A percentile compares a stretch with the other conserved stretches of the same genome.
Evolutionary conservation across 1,140 invertebrate genomes (phyloP).

Genomic region (Samia ricini): DNA sequence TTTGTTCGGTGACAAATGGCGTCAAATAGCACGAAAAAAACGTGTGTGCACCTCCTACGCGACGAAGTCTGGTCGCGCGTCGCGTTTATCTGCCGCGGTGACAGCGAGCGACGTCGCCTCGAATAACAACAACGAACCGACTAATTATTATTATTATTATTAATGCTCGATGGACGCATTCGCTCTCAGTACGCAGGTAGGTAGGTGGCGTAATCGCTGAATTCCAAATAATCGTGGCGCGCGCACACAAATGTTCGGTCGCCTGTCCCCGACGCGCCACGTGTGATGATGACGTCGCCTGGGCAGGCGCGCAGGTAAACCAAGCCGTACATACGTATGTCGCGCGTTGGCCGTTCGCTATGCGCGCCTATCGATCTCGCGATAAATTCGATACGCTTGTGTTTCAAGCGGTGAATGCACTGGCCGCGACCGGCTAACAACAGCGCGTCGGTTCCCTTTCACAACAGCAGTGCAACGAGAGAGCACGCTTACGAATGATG

Average conservation of each 20-base stretch:
- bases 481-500: conserved; percentile 46
- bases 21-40: neutral
- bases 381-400: conserved; percentile 60
- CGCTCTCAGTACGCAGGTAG: conserved; percentile 38
- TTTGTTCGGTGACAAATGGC: conserved; percentile 22
- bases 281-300: conserved; percentile 45
- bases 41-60: conserved; percentile 1
- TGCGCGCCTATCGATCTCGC: conserved; percentile 56
- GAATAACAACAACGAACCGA: conserved; percentile 53
- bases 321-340: too few relatives aligned
- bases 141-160: conserved; percentile 58
- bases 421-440: conserved; percentile 27
- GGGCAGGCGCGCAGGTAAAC: conserved; percentile 38
- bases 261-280: conserved; percentile 38
- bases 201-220: conserved; percentile 58
- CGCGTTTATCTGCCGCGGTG: conserved; percentile 49
- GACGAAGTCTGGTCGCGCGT: conserved; percentile 25
- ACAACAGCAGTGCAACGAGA: conserved; percentile 29
- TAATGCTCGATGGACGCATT: conserved; percentile 40
- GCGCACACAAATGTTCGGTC: conserved; percentile 28
- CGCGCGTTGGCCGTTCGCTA: conserved; percentile 22
- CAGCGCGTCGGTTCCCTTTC: conserved; percentile 51
- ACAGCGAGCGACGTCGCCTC: conserved; percentile 41
- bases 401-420: conserved; percentile 53
- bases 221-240: conserved; percentile 55